phyloP scores from a whole-genome alignment of 2,797 vertebrate genomes.

The Labroides dimidiatus region DNA sequence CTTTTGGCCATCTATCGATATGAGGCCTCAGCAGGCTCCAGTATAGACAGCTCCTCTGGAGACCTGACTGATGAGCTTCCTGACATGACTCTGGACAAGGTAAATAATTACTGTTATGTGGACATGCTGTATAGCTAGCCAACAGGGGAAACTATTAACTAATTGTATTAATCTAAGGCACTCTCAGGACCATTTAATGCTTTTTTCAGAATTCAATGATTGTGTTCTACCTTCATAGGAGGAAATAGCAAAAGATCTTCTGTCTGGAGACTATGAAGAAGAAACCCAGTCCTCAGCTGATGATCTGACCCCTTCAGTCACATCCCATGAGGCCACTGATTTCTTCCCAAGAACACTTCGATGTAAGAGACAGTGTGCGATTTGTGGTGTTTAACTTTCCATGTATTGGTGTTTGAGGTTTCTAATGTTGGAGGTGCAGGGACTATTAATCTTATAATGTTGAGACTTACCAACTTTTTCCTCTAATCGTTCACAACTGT shows the following conservation, averaged over 20 bases:
- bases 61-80: slow-evolving; percentile 96
- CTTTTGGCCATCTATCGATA: slow-evolving; percentile 97
- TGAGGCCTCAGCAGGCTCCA: slow-evolving; percentile 91
- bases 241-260: slow-evolving; percentile 96
- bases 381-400: too few species aligned
- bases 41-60: slow-evolving; percentile 94
- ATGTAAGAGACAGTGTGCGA: slow-evolving; percentile 84
- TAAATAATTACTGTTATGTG: slow-evolving; percentile 62
- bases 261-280: slow-evolving; percentile 95
- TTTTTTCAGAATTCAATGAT: not conserved
- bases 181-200: not conserved
- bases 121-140: too few species aligned
- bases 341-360: slow-evolving; percentile 96
- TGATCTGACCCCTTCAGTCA: slow-evolving; percentile 96
- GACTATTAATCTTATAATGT: too few species aligned
- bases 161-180: not conserved
- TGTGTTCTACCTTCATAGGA: slow-evolving; percentile 80
- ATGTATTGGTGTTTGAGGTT: not conserved
- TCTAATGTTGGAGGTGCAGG: not conserved
- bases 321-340: slow-evolving; percentile 94
- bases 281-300: slow-evolving; percentile 98
- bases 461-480: not conserved
- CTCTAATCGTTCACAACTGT: slow-evolving; percentile 5
- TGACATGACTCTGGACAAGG: slow-evolving; percentile 99
- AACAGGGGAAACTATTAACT: not conserved